Conservation (phyloP, 2,797 vertebrate genomes). For the Balearica regulorum region DNA sequence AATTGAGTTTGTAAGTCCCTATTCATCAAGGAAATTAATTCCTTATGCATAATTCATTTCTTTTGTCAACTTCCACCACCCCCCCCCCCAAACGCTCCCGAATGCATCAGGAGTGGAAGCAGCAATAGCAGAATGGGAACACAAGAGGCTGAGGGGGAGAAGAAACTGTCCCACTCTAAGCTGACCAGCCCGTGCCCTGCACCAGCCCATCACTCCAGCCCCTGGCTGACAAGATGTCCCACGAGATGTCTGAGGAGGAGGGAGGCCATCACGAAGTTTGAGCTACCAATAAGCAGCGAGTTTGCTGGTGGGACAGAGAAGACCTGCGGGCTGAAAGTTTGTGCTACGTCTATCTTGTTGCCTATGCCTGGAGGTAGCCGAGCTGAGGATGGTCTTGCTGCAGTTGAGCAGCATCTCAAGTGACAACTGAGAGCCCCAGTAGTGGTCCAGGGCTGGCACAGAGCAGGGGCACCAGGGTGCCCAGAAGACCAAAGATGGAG, state of each 20-base stretch:
- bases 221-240: background rate
- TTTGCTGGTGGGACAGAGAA: background rate
- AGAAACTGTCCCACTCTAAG: background rate
- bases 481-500: background rate
- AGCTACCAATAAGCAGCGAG: background rate
- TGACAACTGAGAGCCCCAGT: background rate
- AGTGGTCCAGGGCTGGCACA: background rate
- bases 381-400: background rate
- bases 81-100: slow-evolving; percentile 44
- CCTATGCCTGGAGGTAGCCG: rapidly evolving
- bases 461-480: background rate
- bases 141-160: background rate
- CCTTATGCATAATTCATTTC: slow-evolving; percentile 81
- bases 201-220: background rate
- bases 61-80: slow-evolving; percentile 73
- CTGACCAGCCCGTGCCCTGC: background rate
- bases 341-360: background rate
- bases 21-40: slow-evolving; percentile 80
- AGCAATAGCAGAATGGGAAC: slow-evolving; percentile 45
- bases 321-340: background rate
- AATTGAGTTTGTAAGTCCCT: slow-evolving; percentile 71
- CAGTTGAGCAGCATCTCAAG: background rate
- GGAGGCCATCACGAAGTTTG: background rate
- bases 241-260: background rate
- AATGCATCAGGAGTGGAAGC: slow-evolving; percentile 50